Base-by-base conservation (phyloP, 1,140 invertebrate genomes). In the Latrodectus geometricus region DNA sequence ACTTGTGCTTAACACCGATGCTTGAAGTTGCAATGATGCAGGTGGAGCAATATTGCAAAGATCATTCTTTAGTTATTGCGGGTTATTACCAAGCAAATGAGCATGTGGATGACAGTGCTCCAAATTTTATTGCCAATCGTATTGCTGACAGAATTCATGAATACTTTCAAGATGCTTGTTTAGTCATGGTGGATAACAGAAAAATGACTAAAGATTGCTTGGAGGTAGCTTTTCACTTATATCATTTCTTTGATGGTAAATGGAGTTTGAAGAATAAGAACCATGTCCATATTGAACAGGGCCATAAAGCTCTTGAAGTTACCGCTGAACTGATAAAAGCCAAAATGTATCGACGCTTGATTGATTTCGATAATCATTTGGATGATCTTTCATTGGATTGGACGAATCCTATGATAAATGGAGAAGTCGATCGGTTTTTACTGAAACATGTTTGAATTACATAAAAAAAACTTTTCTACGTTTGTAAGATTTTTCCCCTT, bases 291-390 rank as follows among this genome's bases (percentile, higher is more conserved):
- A 70, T 88, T 77, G 90, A 90, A 70, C 89, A 91, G 76, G 88
- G 90, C 50, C 89, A 92, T 81, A 89, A 93, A 74, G 93, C 92
- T 0, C 89, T 95, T 23, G 93, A 94, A 79, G 92, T 93, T 0
- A 93, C 95, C 5, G 93, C 94, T 11, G 90, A 92, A 48, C 91
- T 97, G 54, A 89, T 97, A n/a, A 94, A 95, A 89, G 90, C 92
- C 17, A 93, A 94, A 49, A 93, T 93, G 0, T 94, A 95, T 89
- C 93, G 94, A 83, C 92, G 95, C 88, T 90, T 98, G 5, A 91
- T 95, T 12, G 96, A 98, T 91, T 98, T 97, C 92, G 97, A 98
- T 91, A 97, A 97, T 91, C 96, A 97, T 92, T 91, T 97, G 80
- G 96, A 98, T 91, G 94, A 97, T 90, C 93, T 96, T 17, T 91